Percentiles rank a stretch among this genome's conserved stretches.
These are phyloP conservation scores for Andrena hattorfiana DNA, from an alignment of 2,888 invertebrate genomes.

Conservation along the genomic window DNA sequence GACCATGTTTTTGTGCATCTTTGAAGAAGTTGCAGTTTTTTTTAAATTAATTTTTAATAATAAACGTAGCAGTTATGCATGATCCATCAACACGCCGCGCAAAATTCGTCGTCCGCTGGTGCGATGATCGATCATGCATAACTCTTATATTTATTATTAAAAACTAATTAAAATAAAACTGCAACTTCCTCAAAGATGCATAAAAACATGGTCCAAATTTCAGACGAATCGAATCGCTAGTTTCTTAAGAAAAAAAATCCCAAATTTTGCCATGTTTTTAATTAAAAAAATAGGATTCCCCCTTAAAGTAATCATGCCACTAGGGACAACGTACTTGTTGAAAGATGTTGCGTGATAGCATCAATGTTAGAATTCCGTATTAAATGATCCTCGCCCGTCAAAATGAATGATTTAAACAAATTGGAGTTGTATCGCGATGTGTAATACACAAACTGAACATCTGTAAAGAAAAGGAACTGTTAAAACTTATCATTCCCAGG, in stretches of 20 bases:
- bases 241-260: not conserved
- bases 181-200: no score
- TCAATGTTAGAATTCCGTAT: conserved; percentile 71
- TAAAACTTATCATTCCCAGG: not conserved
- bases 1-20: no score
- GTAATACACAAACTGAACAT: conserved; percentile 76
- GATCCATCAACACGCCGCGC: no score
- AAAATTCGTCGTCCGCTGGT: no score
- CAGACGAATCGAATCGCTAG: no score
- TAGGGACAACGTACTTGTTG: conserved; percentile 60
- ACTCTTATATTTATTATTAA: no score
- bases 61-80: no score
- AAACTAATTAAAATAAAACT: no score
- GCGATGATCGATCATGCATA: no score
- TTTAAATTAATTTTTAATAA: no score
- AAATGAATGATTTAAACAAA: conserved; percentile 69
- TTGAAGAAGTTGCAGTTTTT: no score
- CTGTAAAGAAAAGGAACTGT: conserved; percentile 61
- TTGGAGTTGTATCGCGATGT: conserved; percentile 67
- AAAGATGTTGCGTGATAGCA: conserved; percentile 67
- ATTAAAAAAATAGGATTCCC: not conserved
- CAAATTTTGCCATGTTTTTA: not conserved
- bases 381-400: conserved; percentile 75
- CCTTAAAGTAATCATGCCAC: not conserved
- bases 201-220: no score